Evolutionary conservation across 1,140 invertebrate species (phyloP).

Genomic region (Euwallacea fornicatus): DNA sequence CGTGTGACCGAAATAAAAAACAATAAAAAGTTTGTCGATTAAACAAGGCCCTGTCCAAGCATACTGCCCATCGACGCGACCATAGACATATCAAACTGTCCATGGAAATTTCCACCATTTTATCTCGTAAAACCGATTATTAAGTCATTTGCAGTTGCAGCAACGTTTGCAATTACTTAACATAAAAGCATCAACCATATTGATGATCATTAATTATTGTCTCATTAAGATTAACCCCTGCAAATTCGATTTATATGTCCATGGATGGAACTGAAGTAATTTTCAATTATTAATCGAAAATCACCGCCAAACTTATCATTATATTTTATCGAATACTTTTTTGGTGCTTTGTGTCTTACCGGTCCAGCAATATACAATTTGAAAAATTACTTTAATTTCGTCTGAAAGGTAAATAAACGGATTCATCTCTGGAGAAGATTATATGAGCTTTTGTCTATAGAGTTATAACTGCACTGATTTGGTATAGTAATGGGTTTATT

Average conservation of each 20-base stretch:
- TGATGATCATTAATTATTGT: neutral
- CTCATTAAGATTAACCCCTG: neutral
- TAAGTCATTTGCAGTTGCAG: neutral
- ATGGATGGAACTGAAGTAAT: slow-evolving; percentile 22
- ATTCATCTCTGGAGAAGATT: too few relatives aligned
- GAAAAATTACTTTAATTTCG: slow-evolving; percentile 33
- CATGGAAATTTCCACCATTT: neutral
- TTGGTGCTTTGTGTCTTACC: slow-evolving; percentile 27
- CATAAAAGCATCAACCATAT: neutral
- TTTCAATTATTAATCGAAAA: slow-evolving; percentile 40
- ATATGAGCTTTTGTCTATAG: too few relatives aligned
- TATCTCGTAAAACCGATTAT: neutral
- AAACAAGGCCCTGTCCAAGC: slow-evolving; percentile 29
- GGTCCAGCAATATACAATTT: slow-evolving; percentile 24
- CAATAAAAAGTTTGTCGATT: slow-evolving; percentile 31
- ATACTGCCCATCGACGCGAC: neutral
- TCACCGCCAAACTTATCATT: slow-evolving; percentile 32
- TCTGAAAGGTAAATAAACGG: slow-evolving; percentile 32
- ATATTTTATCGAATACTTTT: slow-evolving; percentile 31
- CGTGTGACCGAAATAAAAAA: slow-evolving; percentile 40
- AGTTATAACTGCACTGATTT: too few relatives aligned
- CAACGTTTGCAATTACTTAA: neutral
- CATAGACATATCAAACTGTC: neutral
- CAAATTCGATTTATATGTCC: neutral
- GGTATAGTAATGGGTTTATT: too few relatives aligned